Evolutionary conservation across 2,888 invertebrate genomes (phyloP), one percentile per base, ranked within the genome.

Genomic region (Ophioninae sp.): DNA sequence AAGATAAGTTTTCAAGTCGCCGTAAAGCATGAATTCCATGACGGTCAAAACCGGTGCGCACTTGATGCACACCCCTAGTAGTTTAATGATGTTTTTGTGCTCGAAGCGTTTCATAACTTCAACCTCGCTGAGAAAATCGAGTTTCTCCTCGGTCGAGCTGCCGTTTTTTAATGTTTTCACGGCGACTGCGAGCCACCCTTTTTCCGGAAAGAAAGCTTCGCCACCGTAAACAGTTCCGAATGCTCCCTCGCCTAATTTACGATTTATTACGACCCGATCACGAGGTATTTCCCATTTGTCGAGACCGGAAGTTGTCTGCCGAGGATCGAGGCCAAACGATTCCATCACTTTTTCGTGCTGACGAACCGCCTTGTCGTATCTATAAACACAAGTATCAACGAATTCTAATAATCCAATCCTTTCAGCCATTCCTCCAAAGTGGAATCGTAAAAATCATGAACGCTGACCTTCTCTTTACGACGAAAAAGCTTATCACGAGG

Each of bases 21-120:
- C 98, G 91, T 98, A 97, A 57, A 98, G 93, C 97, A 98, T 97
- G 90, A 97, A 98, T 93, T 98, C 98, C 98, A 98, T 98, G 17
- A 98, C 95, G 0, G 97, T 97, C 90, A 97, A 97, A 65, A 98
- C 96, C 0, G 98, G 98, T 89, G 98, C 97, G 65, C 95, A 95
- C 89, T 96, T 96, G 0, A 98, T 97, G 88, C 97, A 97, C 13
- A 98, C 98, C 0, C 97, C 98, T 23, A 98, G 93, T 44, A 98
- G 93, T 87, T 96, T 95, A 17, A 98, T 96, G 77, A 98, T 96
- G 92, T 98, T 98, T 89, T 96, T 96, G 92, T 98, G 98, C 79
- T 97, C 96, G 92, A 98, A 98, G 68, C 97, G 95, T 91, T 98
- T 98, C 98, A 98, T 98, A 30, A 97, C 96, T 91, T 98, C 98